Evolutionary conservation across 2,888 invertebrate genomes (phyloP).

Genomic region (Apotomis turbidana): DNA sequence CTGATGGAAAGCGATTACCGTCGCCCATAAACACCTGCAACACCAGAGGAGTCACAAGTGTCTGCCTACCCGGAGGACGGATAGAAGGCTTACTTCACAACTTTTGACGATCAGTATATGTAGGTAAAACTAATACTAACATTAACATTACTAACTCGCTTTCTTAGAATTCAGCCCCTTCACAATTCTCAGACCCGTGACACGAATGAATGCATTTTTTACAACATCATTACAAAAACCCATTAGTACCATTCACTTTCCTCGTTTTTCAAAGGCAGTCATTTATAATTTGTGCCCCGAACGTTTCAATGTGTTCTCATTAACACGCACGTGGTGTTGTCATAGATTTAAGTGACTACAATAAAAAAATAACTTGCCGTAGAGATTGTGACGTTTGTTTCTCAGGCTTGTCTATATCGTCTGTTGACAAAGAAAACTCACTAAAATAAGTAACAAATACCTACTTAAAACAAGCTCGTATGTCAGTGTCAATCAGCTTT

Average conservation of each 20-base stretch:
- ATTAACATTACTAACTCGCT: neutral
- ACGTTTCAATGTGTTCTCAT: slow-evolving; percentile 78
- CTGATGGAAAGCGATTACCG: no score
- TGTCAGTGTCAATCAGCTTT: no score
- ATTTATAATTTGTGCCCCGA: slow-evolving; percentile 71
- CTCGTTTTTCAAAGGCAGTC: slow-evolving; percentile 65
- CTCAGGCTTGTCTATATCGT: no score
- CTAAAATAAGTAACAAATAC: no score
- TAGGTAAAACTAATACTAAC: neutral
- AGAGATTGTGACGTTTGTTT: neutral
- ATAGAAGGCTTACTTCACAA: no score
- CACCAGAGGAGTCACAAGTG: no score
- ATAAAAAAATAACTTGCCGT: slow-evolving; percentile 4
- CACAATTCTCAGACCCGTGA: slow-evolving; percentile 16
- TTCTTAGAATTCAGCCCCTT: slow-evolving; percentile 9
- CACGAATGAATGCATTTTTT: slow-evolving; percentile 32
- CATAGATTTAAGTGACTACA: slow-evolving; percentile 2
- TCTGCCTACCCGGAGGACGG: no score
- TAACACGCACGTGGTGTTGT: slow-evolving; percentile 53
- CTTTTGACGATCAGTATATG: no score
- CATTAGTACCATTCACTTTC: slow-evolving; percentile 58
- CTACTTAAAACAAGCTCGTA: no score
- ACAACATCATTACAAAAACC: slow-evolving; percentile 53
- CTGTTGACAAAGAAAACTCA: no score
- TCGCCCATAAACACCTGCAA: no score